Base-by-base conservation (phyloP, 1,140 invertebrate species). In the Orius insidiosus region DNA sequence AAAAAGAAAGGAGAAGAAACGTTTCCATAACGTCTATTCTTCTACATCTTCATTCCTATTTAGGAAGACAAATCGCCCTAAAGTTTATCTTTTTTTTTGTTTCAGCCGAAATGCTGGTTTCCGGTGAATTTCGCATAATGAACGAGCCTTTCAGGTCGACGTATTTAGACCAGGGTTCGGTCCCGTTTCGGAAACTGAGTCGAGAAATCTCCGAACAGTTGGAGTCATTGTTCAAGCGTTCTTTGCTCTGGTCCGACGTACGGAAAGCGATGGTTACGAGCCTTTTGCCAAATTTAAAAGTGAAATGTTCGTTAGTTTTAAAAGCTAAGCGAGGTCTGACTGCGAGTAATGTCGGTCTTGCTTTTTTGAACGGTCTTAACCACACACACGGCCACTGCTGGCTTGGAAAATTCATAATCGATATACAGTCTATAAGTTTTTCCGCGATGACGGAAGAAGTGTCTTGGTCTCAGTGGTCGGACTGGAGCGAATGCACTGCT, bases 391-490 rank as follows among this genome's bases (percentile, higher is more conserved):
- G 56, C 1, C 57, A 62, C 14, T 55, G 57, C 9, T 60, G 57
- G 56, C 52, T 63, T 4, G 63, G 60, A 13, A 50, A 56, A 19
- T 60, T 54, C 48, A 52, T 53, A 15, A 52, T 64, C 16, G 59
- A 64, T 53, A 56, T 64, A 11, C 59, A 60, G 37, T 62, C 63
- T 6, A 63, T 64, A 39, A 55, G 56, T 30, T 48, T 51, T 46
- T 13, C 46, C 53, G 55, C 54, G 19, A 52, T 45, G 10, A 47
- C 47, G 2, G 54, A 57, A 14, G 52, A 53, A 32, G 53, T 55
- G 40, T 24, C 48, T 10, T 57, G 58, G 55, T 48, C 54, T 11
- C 35, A 51, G 18, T 60, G 57, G 54, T 55, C 53, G 7, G 47
- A 53, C 14, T 56, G 58, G 58, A 52, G 49, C 36, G 51, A 54